Evolutionary conservation across 2,888 invertebrate species (phyloP), one percentile per base, ranked within the genome.

Genomic region (Campoplex capitator): DNA sequence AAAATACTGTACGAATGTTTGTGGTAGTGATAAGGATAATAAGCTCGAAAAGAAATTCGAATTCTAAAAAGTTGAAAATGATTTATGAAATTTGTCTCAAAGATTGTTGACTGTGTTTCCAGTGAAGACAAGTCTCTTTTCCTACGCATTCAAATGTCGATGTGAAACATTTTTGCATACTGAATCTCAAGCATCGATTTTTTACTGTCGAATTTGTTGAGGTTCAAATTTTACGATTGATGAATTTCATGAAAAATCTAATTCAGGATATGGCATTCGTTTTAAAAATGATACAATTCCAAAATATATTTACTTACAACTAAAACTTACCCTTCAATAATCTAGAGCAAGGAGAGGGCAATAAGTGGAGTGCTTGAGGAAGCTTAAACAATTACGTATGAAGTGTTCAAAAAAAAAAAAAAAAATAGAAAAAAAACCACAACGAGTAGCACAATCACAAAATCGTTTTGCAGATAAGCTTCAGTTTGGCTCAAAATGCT

Each of bases 281-380:
- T 58, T 28, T 3, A 11, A 9, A 32, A 62, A 62, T 32, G 16
- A 32, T 32, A 11, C 16, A 62, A 32, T 32, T 62, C n/a, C 2
- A 42, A 68, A 68, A 9, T 1, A 32, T 48, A 62, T 62, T 32
- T 16, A 58, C 73, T 83, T 81, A 76, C 18, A 74, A 28, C 68
- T 70, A 79, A 32, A 54, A 87, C 84, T 84, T 75, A 87, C 84
- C 84, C 58, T 75, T 84, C 58, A 54, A 84, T 48, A 75, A 77
- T 77, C 76, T 86, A 80, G 74, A 84, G 70, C 45, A 82, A 78
- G 54, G 56, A 48, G 62, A 35, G 32, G 13, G 32, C 67, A 73
- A 83, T 54, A 54, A 77, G 45, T 83, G 65, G 68, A 84, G 81
- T 68, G 74, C 78, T 82, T 76, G 77, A 81, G 73, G 62, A 82